Evolutionary conservation across 2,113 vertebrate genomes (phyloP).

Genomic region (Larimichthys crocea): DNA sequence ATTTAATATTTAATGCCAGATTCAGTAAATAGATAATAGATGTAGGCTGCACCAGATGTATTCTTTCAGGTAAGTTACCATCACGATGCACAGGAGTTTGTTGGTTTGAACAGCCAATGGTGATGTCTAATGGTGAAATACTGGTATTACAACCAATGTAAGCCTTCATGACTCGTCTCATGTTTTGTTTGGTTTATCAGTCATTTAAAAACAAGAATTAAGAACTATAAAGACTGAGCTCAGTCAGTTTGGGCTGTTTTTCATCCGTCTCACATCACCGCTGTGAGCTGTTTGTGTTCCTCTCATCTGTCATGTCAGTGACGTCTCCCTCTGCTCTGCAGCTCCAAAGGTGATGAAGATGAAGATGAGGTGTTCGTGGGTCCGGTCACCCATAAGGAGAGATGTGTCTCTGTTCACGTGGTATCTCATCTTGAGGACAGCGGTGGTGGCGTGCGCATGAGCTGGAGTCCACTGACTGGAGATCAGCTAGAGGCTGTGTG

Average conservation of each 20-base stretch:
- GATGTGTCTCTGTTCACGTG: slow-evolving; percentile 79
- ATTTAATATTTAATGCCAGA: too few species aligned
- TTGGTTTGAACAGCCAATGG: neutral
- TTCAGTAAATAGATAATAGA: neutral
- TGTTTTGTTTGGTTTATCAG: neutral
- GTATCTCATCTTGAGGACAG: slow-evolving; percentile 21
- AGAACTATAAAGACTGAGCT: neutral
- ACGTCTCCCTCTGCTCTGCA: slow-evolving; percentile 53
- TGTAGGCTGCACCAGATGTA: neutral
- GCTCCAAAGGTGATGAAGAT: slow-evolving; percentile 80
- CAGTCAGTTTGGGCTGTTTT: neutral
- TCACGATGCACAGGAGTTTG: neutral
- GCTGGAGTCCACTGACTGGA: slow-evolving; percentile 87
- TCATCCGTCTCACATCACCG: neutral
- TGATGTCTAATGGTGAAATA: neutral
- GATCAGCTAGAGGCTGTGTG: slow-evolving; percentile 90
- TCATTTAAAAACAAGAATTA: neutral
- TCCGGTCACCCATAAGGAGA: slow-evolving; percentile 84
- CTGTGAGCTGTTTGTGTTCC: neutral
- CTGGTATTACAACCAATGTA: neutral
- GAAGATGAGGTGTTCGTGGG: slow-evolving; percentile 93
- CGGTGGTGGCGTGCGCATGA: accelerated
- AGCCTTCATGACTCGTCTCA: neutral
- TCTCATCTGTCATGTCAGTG: neutral
- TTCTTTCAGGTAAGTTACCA: neutral